A percentile compares a stretch with the other conserved stretches of the same genome.
Conservation (phyloP, 2,888 invertebrate species). For the Encarsia formosa region DNA sequence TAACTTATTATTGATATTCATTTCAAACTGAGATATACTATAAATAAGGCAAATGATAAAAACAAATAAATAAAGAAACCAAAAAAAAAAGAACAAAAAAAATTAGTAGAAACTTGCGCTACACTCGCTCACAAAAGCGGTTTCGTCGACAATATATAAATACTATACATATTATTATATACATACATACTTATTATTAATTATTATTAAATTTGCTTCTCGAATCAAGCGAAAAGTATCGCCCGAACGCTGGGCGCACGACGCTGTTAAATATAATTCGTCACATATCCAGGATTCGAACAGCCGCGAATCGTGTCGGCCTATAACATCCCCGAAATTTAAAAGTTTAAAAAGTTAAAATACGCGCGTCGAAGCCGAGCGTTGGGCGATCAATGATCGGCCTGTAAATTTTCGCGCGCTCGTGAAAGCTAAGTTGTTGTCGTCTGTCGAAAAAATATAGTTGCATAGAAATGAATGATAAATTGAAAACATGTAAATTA, state of each 20-base stretch:
- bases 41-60: conserved; percentile 3
- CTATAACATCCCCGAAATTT: no score
- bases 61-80: conserved; percentile 1
- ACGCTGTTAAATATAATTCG: no score
- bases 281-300: conserved; percentile 4
- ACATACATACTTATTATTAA: no score
- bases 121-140: conserved; percentile 27
- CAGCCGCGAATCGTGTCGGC: conserved; percentile 15
- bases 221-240: conserved; percentile 21
- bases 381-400: conserved; percentile 25
- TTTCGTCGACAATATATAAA: conserved; percentile 27
- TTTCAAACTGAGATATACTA: background rate
- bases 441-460: conserved; percentile 20
- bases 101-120: conserved; percentile 19
- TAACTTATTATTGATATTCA: background rate
- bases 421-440: conserved; percentile 23
- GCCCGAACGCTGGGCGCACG: conserved; percentile 11
- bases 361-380: conserved; percentile 12
- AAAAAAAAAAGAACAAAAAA: conserved; percentile 10
- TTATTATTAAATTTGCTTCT: conserved; percentile 27
- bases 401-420: conserved; percentile 27
- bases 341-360: background rate
- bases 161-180: conserved; percentile 23
- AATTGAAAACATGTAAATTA: no score
- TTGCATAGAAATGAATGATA: no score